Evolutionary conservation across 2,113 vertebrate species (phyloP).

Genomic region (Neogale vison): DNA sequence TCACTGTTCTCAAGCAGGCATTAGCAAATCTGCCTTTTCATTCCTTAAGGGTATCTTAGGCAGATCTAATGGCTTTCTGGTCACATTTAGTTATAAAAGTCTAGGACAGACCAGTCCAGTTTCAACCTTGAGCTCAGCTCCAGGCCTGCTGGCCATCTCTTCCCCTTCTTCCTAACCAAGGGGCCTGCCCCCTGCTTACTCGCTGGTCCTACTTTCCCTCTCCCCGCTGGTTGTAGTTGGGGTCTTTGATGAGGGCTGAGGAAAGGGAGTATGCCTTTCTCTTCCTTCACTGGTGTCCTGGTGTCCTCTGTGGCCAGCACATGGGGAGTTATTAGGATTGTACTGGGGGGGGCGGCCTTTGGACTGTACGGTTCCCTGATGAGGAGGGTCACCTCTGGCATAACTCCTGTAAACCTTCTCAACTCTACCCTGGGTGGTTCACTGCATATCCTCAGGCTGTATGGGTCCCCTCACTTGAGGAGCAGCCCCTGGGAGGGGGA

Average conservation of each 20-base stretch:
- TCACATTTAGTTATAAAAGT: background rate
- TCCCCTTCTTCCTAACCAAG: accelerated
- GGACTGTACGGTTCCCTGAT: background rate
- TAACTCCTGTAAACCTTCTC: accelerated
- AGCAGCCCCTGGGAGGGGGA: background rate
- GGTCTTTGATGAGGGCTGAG: background rate
- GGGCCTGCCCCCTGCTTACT: accelerated
- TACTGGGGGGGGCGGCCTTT: background rate
- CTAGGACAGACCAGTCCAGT: accelerated
- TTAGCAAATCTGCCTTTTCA: background rate
- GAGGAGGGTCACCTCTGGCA: background rate
- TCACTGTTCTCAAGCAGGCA: background rate
- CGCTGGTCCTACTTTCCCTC: background rate
- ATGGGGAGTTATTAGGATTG: accelerated
- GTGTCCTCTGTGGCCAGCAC: background rate
- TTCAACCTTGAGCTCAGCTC: background rate
- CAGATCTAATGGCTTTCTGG: background rate
- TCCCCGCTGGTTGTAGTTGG: accelerated
- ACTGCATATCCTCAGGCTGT: background rate
- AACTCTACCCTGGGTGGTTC: accelerated
- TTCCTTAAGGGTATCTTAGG: background rate
- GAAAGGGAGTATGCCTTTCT: background rate
- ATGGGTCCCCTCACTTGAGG: no score
- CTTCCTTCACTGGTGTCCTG: background rate
- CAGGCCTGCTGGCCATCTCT: no score